Evolutionary conservation across 1,140 invertebrate species (phyloP).

Genomic region (Zaprionus lachaisei): DNA sequence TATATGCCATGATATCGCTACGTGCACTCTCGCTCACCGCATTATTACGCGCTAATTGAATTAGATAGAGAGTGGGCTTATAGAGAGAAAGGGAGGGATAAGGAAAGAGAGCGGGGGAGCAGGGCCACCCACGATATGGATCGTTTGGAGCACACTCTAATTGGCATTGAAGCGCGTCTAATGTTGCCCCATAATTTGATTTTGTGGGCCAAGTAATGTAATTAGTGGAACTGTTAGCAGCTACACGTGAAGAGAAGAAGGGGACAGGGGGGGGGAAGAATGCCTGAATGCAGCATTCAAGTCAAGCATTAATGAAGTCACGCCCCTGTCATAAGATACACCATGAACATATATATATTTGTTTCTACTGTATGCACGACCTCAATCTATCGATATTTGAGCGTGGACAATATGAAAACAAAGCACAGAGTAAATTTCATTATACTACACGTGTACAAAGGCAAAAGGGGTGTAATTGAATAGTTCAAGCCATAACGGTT

Average conservation of each 20-base stretch:
- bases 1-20: background rate
- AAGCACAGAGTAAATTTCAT: conserved; percentile 10
- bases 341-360: conserved; percentile 18
- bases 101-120: background rate
- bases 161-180: conserved; percentile 52
- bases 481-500: background rate
- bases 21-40: conserved; percentile 51
- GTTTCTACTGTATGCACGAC: conserved; percentile 11
- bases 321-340: conserved; percentile 28
- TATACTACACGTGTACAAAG: conserved; percentile 9
- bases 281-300: conserved; percentile 8
- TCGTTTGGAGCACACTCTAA: conserved; percentile 35
- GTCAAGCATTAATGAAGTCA: conserved; percentile 27
- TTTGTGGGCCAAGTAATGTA: conserved; percentile 48
- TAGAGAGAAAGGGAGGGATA: background rate
- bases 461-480: conserved; percentile 2
- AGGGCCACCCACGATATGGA: conserved; percentile 39
- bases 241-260: conserved; percentile 22
- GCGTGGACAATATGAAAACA: conserved; percentile 9
- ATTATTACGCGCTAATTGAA: conserved; percentile 71
- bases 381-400: conserved; percentile 14
- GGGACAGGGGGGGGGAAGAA: background rate
- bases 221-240: conserved; percentile 47
- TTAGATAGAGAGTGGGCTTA: conserved; percentile 37
- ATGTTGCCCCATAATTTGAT: conserved; percentile 48